Conservation (phyloP, 2,797 vertebrate genomes). For the Mus spretus region DNA sequence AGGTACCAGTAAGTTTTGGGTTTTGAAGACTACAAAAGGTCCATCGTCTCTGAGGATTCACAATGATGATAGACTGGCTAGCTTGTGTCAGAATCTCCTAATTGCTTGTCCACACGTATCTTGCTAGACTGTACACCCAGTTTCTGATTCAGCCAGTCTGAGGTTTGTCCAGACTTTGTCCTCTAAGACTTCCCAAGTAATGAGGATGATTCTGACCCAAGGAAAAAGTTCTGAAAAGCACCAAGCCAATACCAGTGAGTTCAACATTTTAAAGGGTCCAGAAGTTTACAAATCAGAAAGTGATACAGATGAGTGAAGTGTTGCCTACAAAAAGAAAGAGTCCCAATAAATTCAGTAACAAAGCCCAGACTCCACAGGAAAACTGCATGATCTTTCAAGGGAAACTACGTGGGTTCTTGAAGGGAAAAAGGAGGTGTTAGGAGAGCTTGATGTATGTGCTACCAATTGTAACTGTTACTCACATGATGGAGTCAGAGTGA, state of each 20-base stretch:
- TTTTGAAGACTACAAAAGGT: constrained; percentile 39
- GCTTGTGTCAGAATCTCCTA: neutral
- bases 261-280: constrained; percentile 7
- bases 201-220: neutral
- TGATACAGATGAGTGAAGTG: neutral
- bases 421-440: neutral
- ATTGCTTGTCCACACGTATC: neutral
- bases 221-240: neutral
- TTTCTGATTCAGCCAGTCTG: neutral
- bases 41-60: neutral
- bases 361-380: neutral
- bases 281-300: constrained; percentile 9
- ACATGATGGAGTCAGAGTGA: constrained; percentile 1
- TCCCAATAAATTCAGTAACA: neutral
- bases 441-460: neutral
- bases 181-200: neutral
- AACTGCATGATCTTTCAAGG: neutral
- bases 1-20: neutral
- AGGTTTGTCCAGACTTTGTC: neutral
- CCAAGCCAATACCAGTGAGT: neutral
- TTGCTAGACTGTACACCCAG: no score
- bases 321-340: neutral
- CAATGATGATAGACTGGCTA: neutral
- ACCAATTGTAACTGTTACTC: constrained; percentile 43
- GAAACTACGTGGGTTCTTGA: neutral